Base-by-base conservation (phyloP, 2,113 vertebrate species). In the Oncorhynchus tshawytscha region DNA sequence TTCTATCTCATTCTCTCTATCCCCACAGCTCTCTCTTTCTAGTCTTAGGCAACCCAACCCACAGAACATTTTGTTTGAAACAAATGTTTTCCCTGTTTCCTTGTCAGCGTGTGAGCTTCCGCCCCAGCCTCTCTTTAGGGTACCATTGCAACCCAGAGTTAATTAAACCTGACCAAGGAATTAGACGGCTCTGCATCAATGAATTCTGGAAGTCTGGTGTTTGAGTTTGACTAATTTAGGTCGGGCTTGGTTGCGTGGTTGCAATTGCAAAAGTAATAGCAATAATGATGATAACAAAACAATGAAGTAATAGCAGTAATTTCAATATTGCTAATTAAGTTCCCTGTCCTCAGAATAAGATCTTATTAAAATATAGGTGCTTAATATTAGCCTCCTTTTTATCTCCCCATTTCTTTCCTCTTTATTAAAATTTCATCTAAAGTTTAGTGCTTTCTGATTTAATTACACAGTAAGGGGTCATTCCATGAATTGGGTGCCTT, bases 351-450 rank as follows among this genome's bases (percentile, higher is more conserved):
- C 62, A 66, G 72, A 80, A 84, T 77, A 84, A 81, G 74, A 85
- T 69, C 73, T 89, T 89, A 92, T 94, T 90, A 92, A 89, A 91
- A 89, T 59, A 67, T 79, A 80, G 78, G 81, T 90, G 80, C 77
- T 78, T 90, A 85, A 89, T 88, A 89, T 78, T 71, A 82, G 81
- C 72, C 3, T 31, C 62, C 76, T 84, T 90, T 81, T 81, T 83
- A 87, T 89, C 84, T 31, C 49, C 72, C 16, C 67, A 67, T 67
- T 74, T 29, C 31, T 62, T 5, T 60, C 72, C 82, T 88, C 77
- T 75, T 80, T 80, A 88, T 90, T 91, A 90, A 91, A 91, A 87
- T 89, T 92, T 92, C 74, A 91, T 91, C 84, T 88, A 86, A 90
- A 92, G 87, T 92, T 90, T 79, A 88, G 76, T 54, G 48, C 79